Conservation (phyloP, 2,113 vertebrate species). For the Eupsittula cactorum region DNA sequence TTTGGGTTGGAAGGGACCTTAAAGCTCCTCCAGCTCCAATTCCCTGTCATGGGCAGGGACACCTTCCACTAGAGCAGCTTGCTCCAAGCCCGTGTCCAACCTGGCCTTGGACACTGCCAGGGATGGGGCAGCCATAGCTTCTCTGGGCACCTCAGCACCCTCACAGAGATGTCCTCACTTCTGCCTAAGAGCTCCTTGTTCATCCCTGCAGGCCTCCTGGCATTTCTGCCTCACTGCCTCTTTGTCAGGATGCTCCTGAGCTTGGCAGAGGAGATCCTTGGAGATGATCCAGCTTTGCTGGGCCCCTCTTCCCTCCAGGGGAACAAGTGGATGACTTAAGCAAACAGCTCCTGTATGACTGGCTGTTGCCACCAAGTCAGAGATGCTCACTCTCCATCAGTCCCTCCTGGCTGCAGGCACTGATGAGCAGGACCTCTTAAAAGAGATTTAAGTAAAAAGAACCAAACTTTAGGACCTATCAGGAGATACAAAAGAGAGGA, state of each 20-base stretch:
- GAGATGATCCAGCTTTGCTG: neutral
- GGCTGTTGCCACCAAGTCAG: neutral
- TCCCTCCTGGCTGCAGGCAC: neutral
- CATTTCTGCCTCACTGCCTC: neutral
- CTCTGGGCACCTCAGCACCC: neutral
- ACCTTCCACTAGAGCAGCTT: neutral
- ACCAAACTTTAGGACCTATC: neutral
- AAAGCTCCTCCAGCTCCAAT: neutral
- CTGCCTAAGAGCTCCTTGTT: neutral
- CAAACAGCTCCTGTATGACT: neutral
- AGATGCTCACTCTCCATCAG: neutral
- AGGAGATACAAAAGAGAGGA: neutral
- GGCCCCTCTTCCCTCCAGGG: neutral
- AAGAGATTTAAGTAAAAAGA: neutral
- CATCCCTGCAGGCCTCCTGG: neutral
- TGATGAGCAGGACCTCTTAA: neutral
- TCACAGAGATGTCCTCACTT: neutral
- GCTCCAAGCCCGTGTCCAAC: neutral
- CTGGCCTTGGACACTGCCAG: neutral
- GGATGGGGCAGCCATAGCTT: neutral
- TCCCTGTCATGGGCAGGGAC: accelerated
- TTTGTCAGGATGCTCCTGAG: neutral
- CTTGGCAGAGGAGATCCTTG: neutral
- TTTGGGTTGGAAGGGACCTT: neutral
- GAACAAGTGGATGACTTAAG: neutral